Evolutionary conservation across 1,140 invertebrate species (phyloP).

Genomic region (Acromyrmex heyeri): DNA sequence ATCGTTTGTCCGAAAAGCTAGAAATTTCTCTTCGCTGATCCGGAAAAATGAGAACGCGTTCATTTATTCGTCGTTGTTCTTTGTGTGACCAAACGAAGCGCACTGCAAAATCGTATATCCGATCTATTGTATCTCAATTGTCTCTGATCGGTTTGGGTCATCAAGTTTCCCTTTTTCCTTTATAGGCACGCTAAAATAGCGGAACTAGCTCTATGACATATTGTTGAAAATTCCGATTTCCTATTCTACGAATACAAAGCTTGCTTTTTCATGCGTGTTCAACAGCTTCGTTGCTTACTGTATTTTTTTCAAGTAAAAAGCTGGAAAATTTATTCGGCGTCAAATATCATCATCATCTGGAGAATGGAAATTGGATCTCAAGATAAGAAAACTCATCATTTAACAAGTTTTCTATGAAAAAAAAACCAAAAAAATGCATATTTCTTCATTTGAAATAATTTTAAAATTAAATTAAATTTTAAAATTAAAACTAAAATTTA

Average conservation of each 20-base stretch:
- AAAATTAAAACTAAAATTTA: background rate
- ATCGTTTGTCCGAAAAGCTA: background rate
- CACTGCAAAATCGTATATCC: background rate
- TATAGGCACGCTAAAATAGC: background rate
- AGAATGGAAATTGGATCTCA: background rate
- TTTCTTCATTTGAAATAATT: background rate
- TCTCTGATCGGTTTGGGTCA: background rate
- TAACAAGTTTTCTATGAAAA: background rate
- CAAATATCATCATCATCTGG: background rate
- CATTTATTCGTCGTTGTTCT: slow-evolving; percentile 2
- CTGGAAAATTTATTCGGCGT: background rate
- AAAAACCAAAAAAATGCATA: background rate
- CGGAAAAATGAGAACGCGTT: slow-evolving; percentile 13
- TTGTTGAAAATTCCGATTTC: background rate
- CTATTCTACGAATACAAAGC: slow-evolving; percentile 1
- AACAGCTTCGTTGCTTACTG: no score
- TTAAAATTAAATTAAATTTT: no score
- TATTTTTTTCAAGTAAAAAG: background rate
- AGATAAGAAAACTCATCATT: background rate
- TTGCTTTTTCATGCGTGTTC: slow-evolving; percentile 1
- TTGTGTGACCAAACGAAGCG: background rate
- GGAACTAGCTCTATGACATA: background rate
- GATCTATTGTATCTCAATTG: slow-evolving; percentile 8
- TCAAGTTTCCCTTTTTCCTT: slow-evolving; percentile 9
- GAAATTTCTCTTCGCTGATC: slow-evolving; percentile 9